A percentile compares a stretch with the other conserved stretches of the same genome.
These are phyloP conservation scores for Trogon surrucura DNA, from an alignment of 2,113 vertebrate genomes.

Conservation along the genomic window DNA sequence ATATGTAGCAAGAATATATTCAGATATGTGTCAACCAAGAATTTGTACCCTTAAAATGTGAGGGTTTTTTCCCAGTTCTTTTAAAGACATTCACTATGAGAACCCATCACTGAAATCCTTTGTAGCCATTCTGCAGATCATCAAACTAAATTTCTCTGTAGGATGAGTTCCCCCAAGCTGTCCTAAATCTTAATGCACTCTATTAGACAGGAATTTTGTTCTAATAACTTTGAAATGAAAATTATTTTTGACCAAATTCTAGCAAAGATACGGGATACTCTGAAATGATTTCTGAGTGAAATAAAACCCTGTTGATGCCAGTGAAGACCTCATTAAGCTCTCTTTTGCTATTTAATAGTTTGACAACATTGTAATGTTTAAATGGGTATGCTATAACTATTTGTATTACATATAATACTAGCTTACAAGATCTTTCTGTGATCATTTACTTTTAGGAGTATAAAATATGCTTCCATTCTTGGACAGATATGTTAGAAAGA, in stretches of 20 bases:
- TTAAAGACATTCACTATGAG: background rate
- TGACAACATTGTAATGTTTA: background rate
- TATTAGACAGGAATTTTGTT: background rate
- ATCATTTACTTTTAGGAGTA: background rate
- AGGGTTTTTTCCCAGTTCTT: accelerated
- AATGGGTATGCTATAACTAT: background rate
- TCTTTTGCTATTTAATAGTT: background rate
- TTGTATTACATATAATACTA: background rate
- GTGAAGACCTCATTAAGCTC: background rate
- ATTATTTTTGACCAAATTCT: background rate
- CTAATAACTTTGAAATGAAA: background rate
- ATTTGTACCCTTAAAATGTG: background rate
- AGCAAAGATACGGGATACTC: background rate
- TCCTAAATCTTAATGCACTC: background rate
- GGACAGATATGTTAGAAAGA: background rate
- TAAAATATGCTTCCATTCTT: background rate
- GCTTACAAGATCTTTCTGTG: background rate
- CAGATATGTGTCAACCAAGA: background rate
- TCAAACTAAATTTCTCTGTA: background rate
- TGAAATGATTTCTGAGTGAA: background rate
- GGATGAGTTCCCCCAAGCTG: background rate
- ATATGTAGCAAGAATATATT: background rate
- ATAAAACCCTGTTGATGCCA: background rate
- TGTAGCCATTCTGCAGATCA: background rate
- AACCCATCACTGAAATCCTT: background rate